Evolutionary conservation across 2,797 vertebrate genomes (phyloP).

Genomic region (Pristis pectinata): DNA sequence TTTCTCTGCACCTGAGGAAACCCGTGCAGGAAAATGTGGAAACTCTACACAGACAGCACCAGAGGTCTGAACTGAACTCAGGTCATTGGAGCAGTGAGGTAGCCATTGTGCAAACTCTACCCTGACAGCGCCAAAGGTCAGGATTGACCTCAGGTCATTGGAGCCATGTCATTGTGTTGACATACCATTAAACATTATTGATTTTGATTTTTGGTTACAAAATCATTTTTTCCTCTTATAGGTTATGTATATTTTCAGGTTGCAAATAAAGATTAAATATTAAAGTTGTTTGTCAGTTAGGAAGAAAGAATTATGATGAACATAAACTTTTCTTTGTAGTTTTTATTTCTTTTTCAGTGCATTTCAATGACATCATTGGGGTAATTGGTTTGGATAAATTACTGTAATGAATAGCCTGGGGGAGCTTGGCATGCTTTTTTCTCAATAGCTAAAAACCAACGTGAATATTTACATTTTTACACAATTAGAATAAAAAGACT

Average conservation of each 20-base stretch:
- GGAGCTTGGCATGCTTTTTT: not conserved
- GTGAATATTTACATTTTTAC: too few relatives aligned
- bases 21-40: too few relatives aligned
- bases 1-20: too few relatives aligned
- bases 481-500: not conserved
- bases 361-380: not conserved
- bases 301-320: not conserved
- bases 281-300: not conserved
- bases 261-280: constrained; percentile 9
- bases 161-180: too few relatives aligned
- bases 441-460: too few relatives aligned
- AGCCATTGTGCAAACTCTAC: too few relatives aligned
- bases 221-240: not conserved
- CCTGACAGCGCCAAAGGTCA: too few relatives aligned
- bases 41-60: too few relatives aligned
- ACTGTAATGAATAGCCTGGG: not conserved
- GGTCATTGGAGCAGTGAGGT: too few relatives aligned
- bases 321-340: not conserved
- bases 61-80: too few relatives aligned
- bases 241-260: not conserved
- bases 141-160: too few relatives aligned
- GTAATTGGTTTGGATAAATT: not conserved
- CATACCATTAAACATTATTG: not conserved
- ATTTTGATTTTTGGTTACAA: not conserved
- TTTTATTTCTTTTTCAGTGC: not conserved